A percentile compares a stretch with the other conserved stretches of the same genome.
Conservation (phyloP, 1,140 invertebrate genomes). For the Trachymyrmex cornetzi region DNA sequence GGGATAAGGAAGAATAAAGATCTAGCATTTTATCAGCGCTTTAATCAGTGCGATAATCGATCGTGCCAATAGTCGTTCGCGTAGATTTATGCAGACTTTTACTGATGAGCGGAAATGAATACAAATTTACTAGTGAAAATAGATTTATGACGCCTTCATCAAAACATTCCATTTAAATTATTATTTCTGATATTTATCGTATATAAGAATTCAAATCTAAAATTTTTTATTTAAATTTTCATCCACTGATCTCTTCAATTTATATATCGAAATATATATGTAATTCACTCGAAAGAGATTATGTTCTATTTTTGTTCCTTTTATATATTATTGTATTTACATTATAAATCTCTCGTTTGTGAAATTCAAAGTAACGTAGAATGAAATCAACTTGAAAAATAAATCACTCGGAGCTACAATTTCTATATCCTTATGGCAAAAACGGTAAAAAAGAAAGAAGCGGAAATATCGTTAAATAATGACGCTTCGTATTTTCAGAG, state of each 20-base stretch:
- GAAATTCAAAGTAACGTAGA: not conserved
- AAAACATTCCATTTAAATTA: not conserved
- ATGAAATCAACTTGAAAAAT: slow-evolving; percentile 24
- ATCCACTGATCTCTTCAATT: slow-evolving; percentile 19
- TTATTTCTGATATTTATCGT: not conserved
- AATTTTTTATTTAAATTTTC: slow-evolving; percentile 12
- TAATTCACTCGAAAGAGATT: not conserved
- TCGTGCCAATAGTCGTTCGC: not conserved
- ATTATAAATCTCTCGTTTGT: slow-evolving; percentile 4
- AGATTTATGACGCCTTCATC: not conserved
- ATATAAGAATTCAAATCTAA: not conserved
- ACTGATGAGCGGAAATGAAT: not conserved
- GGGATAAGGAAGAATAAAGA: not conserved
- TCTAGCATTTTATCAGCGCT: not conserved
- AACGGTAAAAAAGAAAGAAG: slow-evolving; percentile 22
- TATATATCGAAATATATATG: not conserved
- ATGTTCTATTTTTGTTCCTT: slow-evolving; percentile 11
- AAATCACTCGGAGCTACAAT: slow-evolving; percentile 19
- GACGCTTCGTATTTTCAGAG: slow-evolving; percentile 3
- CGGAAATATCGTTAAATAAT: slow-evolving; percentile 42
- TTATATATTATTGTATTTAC: slow-evolving; percentile 9
- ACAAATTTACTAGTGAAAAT: not conserved
- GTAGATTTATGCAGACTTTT: slow-evolving; percentile 10
- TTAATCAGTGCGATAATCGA: slow-evolving; percentile 23
- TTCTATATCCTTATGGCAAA: slow-evolving; percentile 20